phyloP scores from a whole-genome alignment of 2,113 vertebrate genomes.

The Eubucco bourcierii region DNA sequence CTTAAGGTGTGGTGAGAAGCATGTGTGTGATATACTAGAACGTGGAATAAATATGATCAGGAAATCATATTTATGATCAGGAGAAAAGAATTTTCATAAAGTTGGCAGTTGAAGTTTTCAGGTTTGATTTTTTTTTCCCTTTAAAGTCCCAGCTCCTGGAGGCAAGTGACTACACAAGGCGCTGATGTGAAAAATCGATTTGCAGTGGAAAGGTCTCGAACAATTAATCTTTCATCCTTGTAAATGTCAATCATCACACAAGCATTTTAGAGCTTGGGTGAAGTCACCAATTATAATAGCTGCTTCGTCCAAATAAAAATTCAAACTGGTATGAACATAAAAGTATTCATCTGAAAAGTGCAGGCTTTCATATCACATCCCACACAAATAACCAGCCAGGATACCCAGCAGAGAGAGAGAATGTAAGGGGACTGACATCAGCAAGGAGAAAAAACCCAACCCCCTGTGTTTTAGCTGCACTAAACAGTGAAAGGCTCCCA shows the following conservation, averaged over 20 bases:
- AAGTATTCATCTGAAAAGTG: background rate
- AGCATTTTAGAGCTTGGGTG: background rate
- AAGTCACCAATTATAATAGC: background rate
- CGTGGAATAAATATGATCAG: background rate
- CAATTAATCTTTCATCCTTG: background rate
- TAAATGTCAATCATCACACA: background rate
- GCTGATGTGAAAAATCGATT: background rate
- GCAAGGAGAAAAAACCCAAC: background rate
- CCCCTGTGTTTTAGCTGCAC: background rate
- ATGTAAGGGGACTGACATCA: background rate
- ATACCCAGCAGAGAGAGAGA: background rate
- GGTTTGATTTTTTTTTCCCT: background rate
- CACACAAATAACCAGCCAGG: background rate
- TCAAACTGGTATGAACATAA: background rate
- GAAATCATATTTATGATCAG: background rate
- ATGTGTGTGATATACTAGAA: constrained; percentile 10
- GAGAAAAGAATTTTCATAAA: background rate
- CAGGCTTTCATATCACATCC: background rate
- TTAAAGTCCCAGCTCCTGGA: background rate
- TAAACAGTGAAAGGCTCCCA: background rate
- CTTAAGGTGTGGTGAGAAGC: constrained; percentile 55
- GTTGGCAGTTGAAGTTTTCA: background rate
- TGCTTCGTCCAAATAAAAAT: background rate
- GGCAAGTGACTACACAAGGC: fast-evolving
- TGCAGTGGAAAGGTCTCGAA: background rate